These are phyloP conservation scores for Melanostoma scalare DNA, from an alignment of 2,888 invertebrate species.

Conservation along the genomic window DNA sequence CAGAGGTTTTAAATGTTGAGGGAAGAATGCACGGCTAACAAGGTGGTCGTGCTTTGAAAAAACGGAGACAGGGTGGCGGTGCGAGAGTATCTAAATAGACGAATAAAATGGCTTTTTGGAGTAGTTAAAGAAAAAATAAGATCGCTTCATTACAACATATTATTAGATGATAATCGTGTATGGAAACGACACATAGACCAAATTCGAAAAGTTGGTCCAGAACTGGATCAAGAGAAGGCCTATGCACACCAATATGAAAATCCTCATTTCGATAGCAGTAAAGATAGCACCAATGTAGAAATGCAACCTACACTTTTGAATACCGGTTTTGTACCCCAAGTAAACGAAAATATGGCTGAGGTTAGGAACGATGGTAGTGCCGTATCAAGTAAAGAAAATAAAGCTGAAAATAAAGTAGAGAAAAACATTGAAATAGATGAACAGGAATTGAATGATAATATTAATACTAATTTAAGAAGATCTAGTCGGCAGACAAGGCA, in stretches of 20 bases:
- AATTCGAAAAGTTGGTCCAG: slow-evolving; percentile 6
- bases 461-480: slow-evolving; percentile 2
- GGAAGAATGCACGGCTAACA: background rate
- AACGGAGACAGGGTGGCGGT: slow-evolving; percentile 6
- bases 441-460: background rate
- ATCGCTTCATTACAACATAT: background rate
- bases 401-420: background rate
- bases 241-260: slow-evolving; percentile 10
- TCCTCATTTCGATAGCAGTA: slow-evolving; percentile 3
- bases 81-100: slow-evolving; percentile 10
- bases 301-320: background rate
- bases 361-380: too few species aligned
- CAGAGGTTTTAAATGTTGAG: background rate
- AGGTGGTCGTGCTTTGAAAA: background rate
- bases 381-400: background rate
- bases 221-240: background rate
- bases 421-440: background rate
- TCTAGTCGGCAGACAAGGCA: slow-evolving; percentile 2
- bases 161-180: slow-evolving; percentile 3
- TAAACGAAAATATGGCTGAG: too few species aligned
- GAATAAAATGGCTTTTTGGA: background rate
- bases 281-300: background rate
- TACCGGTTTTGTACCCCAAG: background rate
- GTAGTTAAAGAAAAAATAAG: too few species aligned
- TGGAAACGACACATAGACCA: slow-evolving; percentile 12